Evolutionary conservation across 2,113 vertebrate species (phyloP), one percentile per base, ranked within the genome.

Genomic region (Oreochromis aureus): DNA sequence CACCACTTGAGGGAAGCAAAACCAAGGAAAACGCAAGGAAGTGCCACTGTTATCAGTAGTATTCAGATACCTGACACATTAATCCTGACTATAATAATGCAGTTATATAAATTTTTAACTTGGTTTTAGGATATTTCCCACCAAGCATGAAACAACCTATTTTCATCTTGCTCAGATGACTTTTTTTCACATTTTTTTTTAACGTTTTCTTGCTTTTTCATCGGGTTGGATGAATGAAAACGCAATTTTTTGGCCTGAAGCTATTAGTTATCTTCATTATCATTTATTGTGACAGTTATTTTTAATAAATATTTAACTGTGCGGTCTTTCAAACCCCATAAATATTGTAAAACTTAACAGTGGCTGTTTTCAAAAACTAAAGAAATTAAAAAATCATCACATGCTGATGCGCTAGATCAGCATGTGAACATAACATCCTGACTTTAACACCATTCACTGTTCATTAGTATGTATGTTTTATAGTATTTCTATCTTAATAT

Each of bases 1-100:
- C 32, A 85, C 91, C 94, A 94, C 94, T 89, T 80, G 94, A 92
- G 91, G 92, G 94, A 89, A 44, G 86, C 91, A 94, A 85, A 92
- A 89, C 80, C 19, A 79, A 91, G 89, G 15, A 39, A 54, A 92
- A 84, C 12, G 24, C 10, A 27, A 78, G 48, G 32, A 2, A 55
- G 30, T 32, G 32, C 54, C 30, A 16, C 12, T 53, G 5, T 7
- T 55, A 48, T 30, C 15, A 11, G 44, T 30, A 51, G 12, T 71
- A 24, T 44, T 71, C 22, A 71, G 66, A 71, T 46, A 27, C 39
- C 8, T 71, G 71, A 76, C 24, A 51, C 71, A 76, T 30, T 32
- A 32, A 51, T 51, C 44, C 24, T 51, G 44, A 51, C 24, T 51
- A 19, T 76, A 32, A 19, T 51, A 76, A 76, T 4, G 16, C 10